These are phyloP conservation scores for Andrena flavipes DNA, from an alignment of 2,888 invertebrate species.

Conservation along the genomic window DNA sequence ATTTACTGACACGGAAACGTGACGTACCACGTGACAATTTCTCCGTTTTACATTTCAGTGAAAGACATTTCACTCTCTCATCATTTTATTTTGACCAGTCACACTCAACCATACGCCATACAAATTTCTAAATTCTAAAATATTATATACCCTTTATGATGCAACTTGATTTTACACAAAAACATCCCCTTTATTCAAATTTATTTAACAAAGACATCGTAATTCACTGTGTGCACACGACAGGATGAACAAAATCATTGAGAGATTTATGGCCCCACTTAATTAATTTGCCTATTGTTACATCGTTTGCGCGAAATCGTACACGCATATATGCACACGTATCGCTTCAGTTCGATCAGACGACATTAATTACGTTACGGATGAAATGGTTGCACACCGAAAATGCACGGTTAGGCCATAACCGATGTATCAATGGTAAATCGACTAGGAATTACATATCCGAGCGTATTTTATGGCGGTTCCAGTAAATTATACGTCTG, in stretches of 20 bases:
- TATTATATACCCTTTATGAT: neutral
- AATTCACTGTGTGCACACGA: neutral
- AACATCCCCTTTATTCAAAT: neutral
- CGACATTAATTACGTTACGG: conserved; percentile 29
- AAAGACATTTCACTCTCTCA: neutral
- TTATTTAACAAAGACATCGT: neutral
- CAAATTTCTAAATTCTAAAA: too few species aligned
- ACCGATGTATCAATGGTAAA: conserved; percentile 27
- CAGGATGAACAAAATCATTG: conserved; percentile 13
- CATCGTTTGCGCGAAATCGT: conserved; percentile 8
- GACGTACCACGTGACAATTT: neutral
- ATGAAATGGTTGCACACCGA: neutral
- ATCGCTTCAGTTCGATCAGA: conserved; percentile 23
- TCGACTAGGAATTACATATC: conserved; percentile 34
- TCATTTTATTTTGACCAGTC: neutral
- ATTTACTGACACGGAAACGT: too few species aligned
- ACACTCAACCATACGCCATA: too few species aligned
- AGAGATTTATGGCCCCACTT: conserved; percentile 21
- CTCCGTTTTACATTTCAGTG: neutral
- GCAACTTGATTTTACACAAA: neutral
- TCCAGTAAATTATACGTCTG: conserved; percentile 25
- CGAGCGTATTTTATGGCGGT: neutral
- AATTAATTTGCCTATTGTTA: conserved; percentile 33
- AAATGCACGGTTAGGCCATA: conserved; percentile 32
- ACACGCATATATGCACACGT: neutral